phyloP scores from a whole-genome alignment of 2,113 vertebrate genomes.

The Dicaeum eximium region DNA sequence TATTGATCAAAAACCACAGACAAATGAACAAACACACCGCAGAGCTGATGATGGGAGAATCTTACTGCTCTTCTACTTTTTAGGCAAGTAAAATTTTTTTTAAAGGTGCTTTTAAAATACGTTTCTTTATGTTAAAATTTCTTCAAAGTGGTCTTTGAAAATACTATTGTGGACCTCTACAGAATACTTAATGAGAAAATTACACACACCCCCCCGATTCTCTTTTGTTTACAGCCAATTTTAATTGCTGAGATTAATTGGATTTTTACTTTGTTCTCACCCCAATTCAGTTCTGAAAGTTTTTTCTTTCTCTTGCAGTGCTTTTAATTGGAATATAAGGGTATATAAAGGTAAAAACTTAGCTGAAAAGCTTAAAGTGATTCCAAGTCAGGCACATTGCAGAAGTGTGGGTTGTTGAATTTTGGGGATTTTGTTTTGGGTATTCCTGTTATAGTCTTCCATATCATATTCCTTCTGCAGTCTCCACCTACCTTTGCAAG shows the following conservation, averaged over 20 bases:
- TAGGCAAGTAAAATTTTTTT: neutral
- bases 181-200: neutral
- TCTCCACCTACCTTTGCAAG: constrained; percentile 61
- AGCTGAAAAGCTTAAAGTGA: constrained; percentile 55
- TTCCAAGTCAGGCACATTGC: constrained; percentile 77
- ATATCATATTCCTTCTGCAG: constrained; percentile 50
- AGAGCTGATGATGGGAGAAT: neutral
- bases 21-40: neutral
- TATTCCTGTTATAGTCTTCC: neutral
- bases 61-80: neutral
- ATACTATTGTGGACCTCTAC: neutral
- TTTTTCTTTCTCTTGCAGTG: neutral
- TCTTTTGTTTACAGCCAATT: neutral
- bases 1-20: neutral
- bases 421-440: neutral
- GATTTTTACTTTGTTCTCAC: neutral
- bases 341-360: neutral
- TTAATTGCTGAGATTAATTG: neutral
- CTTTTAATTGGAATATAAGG: neutral
- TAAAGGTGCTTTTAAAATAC: neutral
- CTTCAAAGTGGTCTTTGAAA: neutral
- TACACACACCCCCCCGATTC: rapidly evolving
- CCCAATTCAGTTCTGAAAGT: neutral
- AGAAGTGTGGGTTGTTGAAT: neutral
- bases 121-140: neutral